phyloP scores from a whole-genome alignment of 2,888 invertebrate species.

The Emmelina monodactyla region DNA sequence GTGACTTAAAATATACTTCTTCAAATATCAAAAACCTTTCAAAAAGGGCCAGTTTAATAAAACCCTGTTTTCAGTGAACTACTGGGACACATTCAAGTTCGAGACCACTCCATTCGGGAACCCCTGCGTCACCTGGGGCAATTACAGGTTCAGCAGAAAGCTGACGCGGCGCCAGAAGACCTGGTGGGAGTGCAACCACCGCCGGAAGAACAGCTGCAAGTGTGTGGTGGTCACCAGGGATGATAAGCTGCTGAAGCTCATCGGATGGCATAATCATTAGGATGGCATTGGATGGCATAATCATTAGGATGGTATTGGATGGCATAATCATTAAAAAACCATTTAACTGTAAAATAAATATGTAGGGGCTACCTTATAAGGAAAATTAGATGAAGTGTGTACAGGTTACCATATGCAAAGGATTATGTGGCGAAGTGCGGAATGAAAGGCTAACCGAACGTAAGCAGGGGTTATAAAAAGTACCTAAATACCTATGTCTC shows the following conservation, averaged over 20 bases:
- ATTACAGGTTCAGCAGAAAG: slow-evolving; percentile 23
- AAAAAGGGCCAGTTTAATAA: too few species aligned
- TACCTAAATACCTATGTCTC: too few species aligned
- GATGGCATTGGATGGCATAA: not conserved
- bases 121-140: slow-evolving; percentile 23
- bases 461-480: too few species aligned
- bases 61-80: too few species aligned
- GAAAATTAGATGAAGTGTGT: too few species aligned
- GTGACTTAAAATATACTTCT: too few species aligned
- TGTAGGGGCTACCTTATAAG: too few species aligned
- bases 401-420: too few species aligned
- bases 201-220: slow-evolving; percentile 22
- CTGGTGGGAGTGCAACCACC: slow-evolving; percentile 26
- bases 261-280: not conserved
- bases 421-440: too few species aligned
- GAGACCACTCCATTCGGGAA: slow-evolving; percentile 15
- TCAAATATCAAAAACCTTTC: too few species aligned
- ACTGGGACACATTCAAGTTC: not conserved
- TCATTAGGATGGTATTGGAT: not conserved
- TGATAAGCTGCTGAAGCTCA: slow-evolving; percentile 5
- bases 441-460: too few species aligned
- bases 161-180: slow-evolving; percentile 21
- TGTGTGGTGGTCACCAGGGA: slow-evolving; percentile 24
- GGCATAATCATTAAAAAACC: slow-evolving; percentile 1
- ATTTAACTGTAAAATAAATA: too few species aligned